Evolutionary conservation across 1,140 invertebrate species (phyloP), one percentile per base, ranked within the genome.

Genomic region (Bombus picipes): DNA sequence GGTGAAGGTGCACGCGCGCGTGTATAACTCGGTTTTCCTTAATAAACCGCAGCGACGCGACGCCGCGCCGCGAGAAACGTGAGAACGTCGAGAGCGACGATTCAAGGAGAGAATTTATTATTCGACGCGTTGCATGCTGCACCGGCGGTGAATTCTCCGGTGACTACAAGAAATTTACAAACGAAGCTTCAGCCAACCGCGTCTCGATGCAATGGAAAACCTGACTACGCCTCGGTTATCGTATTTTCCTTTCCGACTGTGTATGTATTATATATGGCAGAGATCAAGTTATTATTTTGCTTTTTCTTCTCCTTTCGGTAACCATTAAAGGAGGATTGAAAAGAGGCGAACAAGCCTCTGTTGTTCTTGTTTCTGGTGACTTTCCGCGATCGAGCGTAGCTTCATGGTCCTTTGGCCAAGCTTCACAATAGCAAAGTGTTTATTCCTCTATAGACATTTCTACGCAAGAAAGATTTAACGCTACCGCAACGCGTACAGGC

Each of bases 1-100:
- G 32, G 32, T n/a, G 13, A 13, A 15, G 28, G 39, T 22, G 32
- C 37, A 43, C 39, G 68, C 53, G 34, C 71, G 37, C 41, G 32
- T 37, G 53, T 65, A 82, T 74, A 47, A 70, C 65, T 41, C 47
- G 65, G 34, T 57, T 78, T 68, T 71, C 65, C 62, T 83, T 70
- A 59, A 78, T 78, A 71, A 77, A 70, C 53, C 71, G 66, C 47
- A 71, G 34, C 62, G 62, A 28, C 43, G 59, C 59, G 28, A n/a
- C 9, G 22, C 28, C 59, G 47, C 47, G 32, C 62, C 39, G 25
- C 70, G 41, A 39, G 80, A 59, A 81, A 81, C 53, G 37, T 39
- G 80, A 81, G 79, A 81, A 43, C 70, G 0, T n/a, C 34, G 28
- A 32, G 8, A 15, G 37, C 28, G 41, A 39, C 13, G 47, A 81